Evolutionary conservation across 2,888 invertebrate species (phyloP), one percentile per base, ranked within the genome.

Genomic region (Axea sp.): DNA sequence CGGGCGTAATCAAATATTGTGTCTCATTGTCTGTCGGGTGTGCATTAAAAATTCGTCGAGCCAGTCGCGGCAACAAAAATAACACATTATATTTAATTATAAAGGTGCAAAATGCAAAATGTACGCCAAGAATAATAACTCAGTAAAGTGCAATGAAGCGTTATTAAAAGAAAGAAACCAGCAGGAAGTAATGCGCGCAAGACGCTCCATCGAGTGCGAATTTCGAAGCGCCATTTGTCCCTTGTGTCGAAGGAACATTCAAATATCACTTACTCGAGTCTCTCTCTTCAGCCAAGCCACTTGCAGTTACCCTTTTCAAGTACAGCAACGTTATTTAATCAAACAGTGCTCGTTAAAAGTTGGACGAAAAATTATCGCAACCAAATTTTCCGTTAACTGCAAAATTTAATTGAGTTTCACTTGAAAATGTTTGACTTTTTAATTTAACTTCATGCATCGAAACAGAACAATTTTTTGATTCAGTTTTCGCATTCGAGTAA

Each of bases 1-100:
- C 45, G 35, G 17, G 7, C 11, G 26, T 55, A 59, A 31, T 45
- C 59, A 59, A 59, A 49, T 60, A 60, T 60, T 60, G 22, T 30
- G 31, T 47, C 33, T 8, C 19, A 39, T 30, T 49, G 39, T 49
- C 49, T 49, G 31, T 9, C 22, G 26, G 30, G 17, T 37, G 15
- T 26, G 33, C 1, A 19, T 47, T 60, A 45, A 60, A 62, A 62
- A 62, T 62, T 35, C 51, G 30, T 41, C 41, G 51, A 33, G 41
- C 31, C 47, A 15, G 39, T 33, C 33, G 47, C 37, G 35, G 62
- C 12, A 41, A 39, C 15, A 39, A 39, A 41, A 51, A 49, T 11
- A 49, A 31, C 3, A 24, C 35, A 26, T 41, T 51, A 51, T 41
- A 28, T 47, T 43, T 47, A 65, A 64, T 65, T 55, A 41, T 9